phyloP scores from a whole-genome alignment of 2,888 invertebrate species.

The Rhingia rostrata region DNA sequence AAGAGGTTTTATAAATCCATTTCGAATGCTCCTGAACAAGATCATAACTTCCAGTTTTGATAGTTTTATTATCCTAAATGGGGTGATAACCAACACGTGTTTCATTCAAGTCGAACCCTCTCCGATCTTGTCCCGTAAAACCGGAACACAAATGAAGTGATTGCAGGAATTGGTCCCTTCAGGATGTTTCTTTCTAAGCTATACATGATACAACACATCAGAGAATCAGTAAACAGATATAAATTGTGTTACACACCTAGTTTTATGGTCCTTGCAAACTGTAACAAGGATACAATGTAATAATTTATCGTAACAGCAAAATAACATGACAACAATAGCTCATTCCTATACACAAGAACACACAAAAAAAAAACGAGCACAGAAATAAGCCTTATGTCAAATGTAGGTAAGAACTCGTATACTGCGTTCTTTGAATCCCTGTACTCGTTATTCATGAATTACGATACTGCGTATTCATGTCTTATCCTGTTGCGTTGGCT shows the following conservation, averaged over 20 bases:
- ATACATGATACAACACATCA: conserved; percentile 26
- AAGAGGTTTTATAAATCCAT: not conserved
- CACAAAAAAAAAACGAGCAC: conserved; percentile 12
- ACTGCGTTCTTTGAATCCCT: conserved; percentile 44
- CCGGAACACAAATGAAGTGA: conserved; percentile 31
- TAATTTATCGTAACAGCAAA: conserved; percentile 33
- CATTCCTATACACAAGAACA: not conserved
- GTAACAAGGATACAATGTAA: conserved; percentile 44
- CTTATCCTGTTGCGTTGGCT: conserved; percentile 66
- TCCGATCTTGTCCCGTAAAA: conserved; percentile 39
- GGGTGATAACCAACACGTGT: conserved; percentile 64
- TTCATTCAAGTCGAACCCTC: conserved; percentile 9
- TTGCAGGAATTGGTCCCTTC: conserved; percentile 7
- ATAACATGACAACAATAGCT: not conserved
- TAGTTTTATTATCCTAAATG: conserved; percentile 50
- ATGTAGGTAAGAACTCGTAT: not conserved
- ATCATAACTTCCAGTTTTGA: conserved; percentile 48
- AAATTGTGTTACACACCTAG: conserved; percentile 4
- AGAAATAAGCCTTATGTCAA: conserved; percentile 1
- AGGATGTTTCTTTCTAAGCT: not conserved
- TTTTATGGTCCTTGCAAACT: conserved; percentile 4
- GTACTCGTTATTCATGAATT: conserved; percentile 4
- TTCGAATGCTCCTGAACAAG: conserved; percentile 17
- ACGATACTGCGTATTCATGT: conserved; percentile 60
- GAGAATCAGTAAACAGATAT: conserved; percentile 3